Conservation (phyloP, 1,140 invertebrate species). For the Venustaconcha ellipsiformis region DNA sequence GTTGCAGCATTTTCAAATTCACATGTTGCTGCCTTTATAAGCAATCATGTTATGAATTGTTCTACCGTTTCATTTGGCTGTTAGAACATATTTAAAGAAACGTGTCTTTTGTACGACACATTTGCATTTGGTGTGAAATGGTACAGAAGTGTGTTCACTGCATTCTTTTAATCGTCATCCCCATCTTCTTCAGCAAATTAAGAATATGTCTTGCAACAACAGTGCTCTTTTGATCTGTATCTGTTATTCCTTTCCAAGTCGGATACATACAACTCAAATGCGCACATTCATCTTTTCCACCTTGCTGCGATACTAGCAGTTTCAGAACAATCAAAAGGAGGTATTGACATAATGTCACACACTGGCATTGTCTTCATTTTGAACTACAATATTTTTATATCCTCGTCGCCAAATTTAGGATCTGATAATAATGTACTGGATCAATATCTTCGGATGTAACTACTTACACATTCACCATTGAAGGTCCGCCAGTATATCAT, state of each 20-base stretch:
- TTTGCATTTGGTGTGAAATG: constrained; percentile 31
- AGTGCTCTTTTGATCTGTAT: constrained; percentile 8
- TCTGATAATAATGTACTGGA: no score
- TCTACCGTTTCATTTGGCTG: constrained; percentile 1
- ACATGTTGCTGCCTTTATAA: constrained; percentile 14
- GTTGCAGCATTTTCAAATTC: constrained; percentile 11
- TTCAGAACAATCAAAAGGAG: no score
- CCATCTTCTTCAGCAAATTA: constrained; percentile 10
- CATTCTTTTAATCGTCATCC: constrained; percentile 14
- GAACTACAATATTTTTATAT: no score
- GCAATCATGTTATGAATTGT: constrained; percentile 12
- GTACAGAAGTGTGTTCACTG: constrained; percentile 2
- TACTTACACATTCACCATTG: no score
- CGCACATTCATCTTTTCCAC: constrained; percentile 35
- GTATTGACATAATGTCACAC: no score
- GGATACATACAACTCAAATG: constrained; percentile 29
- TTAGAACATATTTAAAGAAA: neutral
- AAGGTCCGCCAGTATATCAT: no score
- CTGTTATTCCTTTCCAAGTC: constrained; percentile 25
- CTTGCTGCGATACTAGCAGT: neutral
- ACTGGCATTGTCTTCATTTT: no score
- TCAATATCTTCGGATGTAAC: no score
- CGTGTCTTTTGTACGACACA: constrained; percentile 14
- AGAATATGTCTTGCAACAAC: constrained; percentile 41
- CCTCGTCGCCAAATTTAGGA: no score